Conservation (phyloP, 2,797 vertebrate genomes). For the Myotis findleyi region DNA sequence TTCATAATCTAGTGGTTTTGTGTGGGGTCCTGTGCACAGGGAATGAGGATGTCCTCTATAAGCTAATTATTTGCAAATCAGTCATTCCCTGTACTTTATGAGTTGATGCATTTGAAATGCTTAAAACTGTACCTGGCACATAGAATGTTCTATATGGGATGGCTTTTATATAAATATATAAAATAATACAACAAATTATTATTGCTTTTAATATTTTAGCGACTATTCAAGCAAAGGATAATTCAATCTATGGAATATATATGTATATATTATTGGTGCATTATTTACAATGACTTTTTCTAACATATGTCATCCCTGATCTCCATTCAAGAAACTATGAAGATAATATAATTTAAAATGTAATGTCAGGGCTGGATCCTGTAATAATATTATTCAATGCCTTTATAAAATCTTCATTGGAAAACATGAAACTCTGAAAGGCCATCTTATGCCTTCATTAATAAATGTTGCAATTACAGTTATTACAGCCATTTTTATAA, state of each 20-base stretch:
- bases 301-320: neutral
- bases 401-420: conserved; percentile 42
- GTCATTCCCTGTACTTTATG: neutral
- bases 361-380: neutral
- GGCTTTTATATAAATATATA: neutral
- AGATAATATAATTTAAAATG: conserved; percentile 30
- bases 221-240: neutral
- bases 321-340: conserved; percentile 4
- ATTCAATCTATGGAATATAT: neutral
- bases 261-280: neutral
- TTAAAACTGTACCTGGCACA: neutral
- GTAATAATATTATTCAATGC: neutral
- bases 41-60: neutral
- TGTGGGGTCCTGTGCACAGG: neutral
- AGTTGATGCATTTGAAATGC: neutral
- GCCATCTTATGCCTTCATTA: conserved; percentile 63
- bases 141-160: neutral
- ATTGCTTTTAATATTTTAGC: neutral
- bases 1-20: neutral
- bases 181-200: conserved; percentile 4
- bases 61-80: conserved; percentile 14
- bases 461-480: conserved; percentile 59
- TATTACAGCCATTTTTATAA: conserved; percentile 54
- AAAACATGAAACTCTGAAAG: conserved; percentile 31
- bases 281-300: conserved; percentile 50